A percentile compares a stretch with the other conserved stretches of the same genome.
phyloP scores from a whole-genome alignment of 1,140 invertebrate genomes.

The Penaeus chinensis region DNA sequence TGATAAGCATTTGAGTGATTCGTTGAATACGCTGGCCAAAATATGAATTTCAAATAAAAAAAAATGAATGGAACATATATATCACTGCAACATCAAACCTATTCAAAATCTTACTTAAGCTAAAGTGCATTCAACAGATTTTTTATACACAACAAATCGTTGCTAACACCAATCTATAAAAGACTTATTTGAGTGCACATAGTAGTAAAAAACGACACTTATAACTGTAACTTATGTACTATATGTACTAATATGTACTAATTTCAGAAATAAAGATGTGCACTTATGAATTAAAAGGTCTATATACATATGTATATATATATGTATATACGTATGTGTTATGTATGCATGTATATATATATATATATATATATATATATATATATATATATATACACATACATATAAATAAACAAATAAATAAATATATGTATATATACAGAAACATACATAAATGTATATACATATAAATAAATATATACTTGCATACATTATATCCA shows the following conservation, averaged over 20 bases:
- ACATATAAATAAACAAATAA: background rate
- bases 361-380: conserved; percentile 38
- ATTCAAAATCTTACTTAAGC: too few species aligned
- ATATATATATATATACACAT: conserved; percentile 21
- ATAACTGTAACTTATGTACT: background rate
- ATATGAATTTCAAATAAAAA: too few species aligned
- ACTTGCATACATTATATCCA: background rate
- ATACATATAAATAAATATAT: background rate
- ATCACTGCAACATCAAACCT: too few species aligned
- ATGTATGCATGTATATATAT: background rate
- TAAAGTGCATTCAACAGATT: too few species aligned
- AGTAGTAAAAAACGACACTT: background rate
- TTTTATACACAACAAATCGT: too few species aligned
- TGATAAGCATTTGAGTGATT: too few species aligned
- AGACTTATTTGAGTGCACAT: too few species aligned
- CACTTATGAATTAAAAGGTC: background rate
- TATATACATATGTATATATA: conserved; percentile 14
- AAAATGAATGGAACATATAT: too few species aligned
- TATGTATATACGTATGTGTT: background rate
- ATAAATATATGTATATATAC: conserved; percentile 15
- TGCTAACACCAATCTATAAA: too few species aligned
- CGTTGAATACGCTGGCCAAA: too few species aligned
- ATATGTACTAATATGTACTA: too few species aligned
- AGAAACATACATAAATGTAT: background rate
- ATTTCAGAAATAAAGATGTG: too few species aligned